Percentiles rank a stretch among this genome's conserved stretches.
Conservation (phyloP, 2,113 vertebrate species). For the Hipposideros armiger region DNA sequence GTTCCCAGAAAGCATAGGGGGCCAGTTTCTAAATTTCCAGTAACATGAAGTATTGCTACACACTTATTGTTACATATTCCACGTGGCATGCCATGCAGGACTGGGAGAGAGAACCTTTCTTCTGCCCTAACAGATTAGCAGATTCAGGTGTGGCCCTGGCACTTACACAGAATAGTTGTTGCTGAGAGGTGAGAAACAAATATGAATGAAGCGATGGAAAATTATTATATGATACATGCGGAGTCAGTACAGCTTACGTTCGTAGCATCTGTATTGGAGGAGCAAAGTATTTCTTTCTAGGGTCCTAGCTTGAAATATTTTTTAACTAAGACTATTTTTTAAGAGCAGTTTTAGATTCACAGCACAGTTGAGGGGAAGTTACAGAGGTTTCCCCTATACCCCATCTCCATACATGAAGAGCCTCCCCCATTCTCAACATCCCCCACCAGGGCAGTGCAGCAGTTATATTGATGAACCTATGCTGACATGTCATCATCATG, state of each 20-base stretch:
- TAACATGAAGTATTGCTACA: not conserved
- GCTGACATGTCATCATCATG: not conserved
- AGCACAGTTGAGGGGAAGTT: not conserved
- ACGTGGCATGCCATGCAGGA: fast-evolving
- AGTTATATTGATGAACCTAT: not conserved
- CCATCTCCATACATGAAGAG: not conserved
- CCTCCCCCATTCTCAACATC: not conserved
- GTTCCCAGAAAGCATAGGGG: not conserved
- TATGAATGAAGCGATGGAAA: not conserved
- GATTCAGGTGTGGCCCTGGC: not conserved
- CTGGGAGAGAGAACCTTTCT: not conserved
- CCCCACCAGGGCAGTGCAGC: not conserved
- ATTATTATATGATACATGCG: too few relatives aligned
- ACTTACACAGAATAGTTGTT: not conserved
- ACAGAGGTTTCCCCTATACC: not conserved
- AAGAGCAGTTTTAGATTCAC: not conserved
- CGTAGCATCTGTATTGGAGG: not conserved
- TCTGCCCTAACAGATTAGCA: too few relatives aligned
- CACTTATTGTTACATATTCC: not conserved
- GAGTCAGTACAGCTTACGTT: not conserved
- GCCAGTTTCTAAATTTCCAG: too few relatives aligned
- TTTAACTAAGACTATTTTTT: not conserved
- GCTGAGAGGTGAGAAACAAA: not conserved
- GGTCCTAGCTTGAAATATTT: not conserved
- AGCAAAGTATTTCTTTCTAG: not conserved